These are phyloP conservation scores for Narcine bancroftii DNA, from an alignment of 2,113 vertebrate genomes.

Conservation along the genomic window DNA sequence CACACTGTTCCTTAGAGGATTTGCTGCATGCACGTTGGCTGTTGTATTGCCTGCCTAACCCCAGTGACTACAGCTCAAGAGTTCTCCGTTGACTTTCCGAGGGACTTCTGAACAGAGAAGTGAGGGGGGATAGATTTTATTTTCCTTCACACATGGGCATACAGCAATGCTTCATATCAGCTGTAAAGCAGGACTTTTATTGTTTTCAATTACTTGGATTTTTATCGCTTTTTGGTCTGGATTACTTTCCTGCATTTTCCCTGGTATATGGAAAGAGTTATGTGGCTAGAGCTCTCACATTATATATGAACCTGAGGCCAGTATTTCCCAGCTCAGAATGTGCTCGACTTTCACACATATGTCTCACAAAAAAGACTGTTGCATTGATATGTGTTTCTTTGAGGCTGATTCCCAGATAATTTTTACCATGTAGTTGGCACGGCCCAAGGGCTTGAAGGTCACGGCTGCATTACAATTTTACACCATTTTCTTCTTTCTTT, in stretches of 20 bases:
- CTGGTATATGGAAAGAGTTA: not conserved
- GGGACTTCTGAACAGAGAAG: too few species aligned
- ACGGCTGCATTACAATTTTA: not conserved
- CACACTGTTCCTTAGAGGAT: too few species aligned
- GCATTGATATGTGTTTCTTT: not conserved
- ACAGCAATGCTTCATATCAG: too few species aligned
- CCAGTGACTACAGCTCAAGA: too few species aligned
- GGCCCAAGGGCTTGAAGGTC: not conserved
- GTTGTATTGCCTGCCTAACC: too few species aligned
- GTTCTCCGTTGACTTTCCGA: too few species aligned
- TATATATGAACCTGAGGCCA: not conserved
- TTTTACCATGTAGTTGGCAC: not conserved
- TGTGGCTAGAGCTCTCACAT: not conserved
- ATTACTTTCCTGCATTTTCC: not conserved
- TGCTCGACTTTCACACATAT: not conserved
- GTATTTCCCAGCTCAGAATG: not conserved
- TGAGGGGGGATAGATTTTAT: too few species aligned
- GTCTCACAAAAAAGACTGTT: not conserved
- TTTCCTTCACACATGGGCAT: too few species aligned
- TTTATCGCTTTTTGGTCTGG: not conserved
- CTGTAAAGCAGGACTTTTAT: too few species aligned
- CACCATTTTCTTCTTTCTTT: too few species aligned
- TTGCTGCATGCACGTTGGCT: too few species aligned
- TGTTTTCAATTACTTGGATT: too few species aligned
- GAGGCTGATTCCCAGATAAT: not conserved